Conservation (phyloP, 2,888 invertebrate species). For the Cosmia trapezina region DNA sequence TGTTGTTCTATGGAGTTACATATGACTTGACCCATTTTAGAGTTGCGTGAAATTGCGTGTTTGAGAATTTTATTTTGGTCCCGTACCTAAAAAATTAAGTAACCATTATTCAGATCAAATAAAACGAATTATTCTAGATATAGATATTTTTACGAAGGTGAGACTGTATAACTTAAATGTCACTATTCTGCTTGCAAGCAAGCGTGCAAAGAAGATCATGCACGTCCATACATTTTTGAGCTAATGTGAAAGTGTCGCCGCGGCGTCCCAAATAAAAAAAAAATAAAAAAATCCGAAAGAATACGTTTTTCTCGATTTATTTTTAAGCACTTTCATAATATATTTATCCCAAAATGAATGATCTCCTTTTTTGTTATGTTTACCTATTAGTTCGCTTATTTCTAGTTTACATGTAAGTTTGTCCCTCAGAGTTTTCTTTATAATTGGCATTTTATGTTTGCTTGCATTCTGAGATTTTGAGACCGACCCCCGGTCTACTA, state of each 20-base stretch:
- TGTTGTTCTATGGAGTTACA: conserved; percentile 9
- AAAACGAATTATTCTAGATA: too few species aligned
- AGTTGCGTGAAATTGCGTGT: conserved; percentile 5
- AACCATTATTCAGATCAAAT: background rate
- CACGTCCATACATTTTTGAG: too few species aligned
- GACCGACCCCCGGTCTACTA: too few species aligned
- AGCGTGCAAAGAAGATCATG: too few species aligned
- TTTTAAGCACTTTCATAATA: too few species aligned
- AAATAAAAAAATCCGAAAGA: too few species aligned
- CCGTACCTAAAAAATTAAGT: background rate
- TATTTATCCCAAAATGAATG: too few species aligned
- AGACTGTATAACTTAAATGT: background rate
- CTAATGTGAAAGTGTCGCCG: too few species aligned
- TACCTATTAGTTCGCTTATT: background rate
- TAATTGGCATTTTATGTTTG: too few species aligned
- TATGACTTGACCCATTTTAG: conserved; percentile 11
- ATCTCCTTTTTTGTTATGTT: background rate
- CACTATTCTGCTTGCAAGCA: background rate
- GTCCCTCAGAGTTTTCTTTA: background rate
- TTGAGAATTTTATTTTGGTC: background rate
- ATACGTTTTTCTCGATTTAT: too few species aligned
- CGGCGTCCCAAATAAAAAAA: too few species aligned
- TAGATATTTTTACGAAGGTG: too few species aligned
- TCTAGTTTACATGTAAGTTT: background rate
- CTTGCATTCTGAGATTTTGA: background rate